Evolutionary conservation across 2,797 vertebrate genomes (phyloP), one percentile per base, ranked within the genome.

Genomic region (Pipistrellus kuhlii): DNA sequence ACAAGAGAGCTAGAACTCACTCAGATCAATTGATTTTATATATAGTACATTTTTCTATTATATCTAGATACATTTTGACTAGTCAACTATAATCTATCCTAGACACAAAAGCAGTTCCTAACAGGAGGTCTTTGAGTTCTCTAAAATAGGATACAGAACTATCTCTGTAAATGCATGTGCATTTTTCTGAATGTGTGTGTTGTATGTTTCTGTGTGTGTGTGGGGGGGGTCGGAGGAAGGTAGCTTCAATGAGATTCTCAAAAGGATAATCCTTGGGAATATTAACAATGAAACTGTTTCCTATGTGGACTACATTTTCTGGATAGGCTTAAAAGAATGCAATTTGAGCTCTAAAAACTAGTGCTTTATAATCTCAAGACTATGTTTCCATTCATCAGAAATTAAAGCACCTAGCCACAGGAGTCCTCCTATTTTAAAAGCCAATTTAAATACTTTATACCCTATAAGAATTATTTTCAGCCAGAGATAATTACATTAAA

Each of bases 401-500:
- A 95, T 69, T 25, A 78, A 95, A 85, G 71, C 14, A 27, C 12
- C 69, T 93, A 44, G 69, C 25, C n/a, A 75, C 4, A 71, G 57
- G 25, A 51, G 7, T 80, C n/a, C 23, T 51, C 53, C 18, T 55
- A 89, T 14, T 35, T 75, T 91, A 94, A 95, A 69, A 87, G 46
- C 4, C 51, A 92, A 85, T 35, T 95, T 91, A 78, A 93, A 83
- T 30, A 91, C 35, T 13, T 62, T 71, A 71, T 73, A 27, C 5
- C 2, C 27, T 72, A 92, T 57, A 78, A 76, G 78, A 89, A 71
- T 73, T 78, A 93, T 51, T 87, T 80, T 17, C 1, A 69, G 32
- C 57, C 81, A 89, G 8, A 81, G n/a, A 25, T 96, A 72, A 91
- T 66, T 85, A 57, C 44, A 48, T 91, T 86, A 91, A 81, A 91